Percentiles rank a stretch among this genome's conserved stretches.
phyloP scores from a whole-genome alignment of 2,113 vertebrate species.

The Erinaceus europaeus region DNA sequence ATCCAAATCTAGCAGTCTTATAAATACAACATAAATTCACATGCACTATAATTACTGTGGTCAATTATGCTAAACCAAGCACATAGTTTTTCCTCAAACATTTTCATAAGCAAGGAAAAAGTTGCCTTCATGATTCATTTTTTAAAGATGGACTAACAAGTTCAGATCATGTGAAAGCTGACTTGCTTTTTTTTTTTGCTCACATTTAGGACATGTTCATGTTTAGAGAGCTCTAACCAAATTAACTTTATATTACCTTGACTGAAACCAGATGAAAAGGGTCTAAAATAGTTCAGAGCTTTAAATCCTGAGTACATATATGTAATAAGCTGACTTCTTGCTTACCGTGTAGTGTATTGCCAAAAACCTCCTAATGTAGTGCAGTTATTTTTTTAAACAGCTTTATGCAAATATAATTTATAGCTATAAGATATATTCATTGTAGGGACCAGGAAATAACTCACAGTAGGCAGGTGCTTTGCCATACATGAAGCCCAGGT shows the following conservation, averaged over 20 bases:
- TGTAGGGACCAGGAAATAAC: too few species aligned
- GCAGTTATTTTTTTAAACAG: not conserved
- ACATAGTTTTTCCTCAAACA: constrained; percentile 75
- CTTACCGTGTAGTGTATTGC: not conserved
- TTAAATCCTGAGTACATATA: not conserved
- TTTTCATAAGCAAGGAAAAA: constrained; percentile 65
- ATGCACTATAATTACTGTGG: constrained; percentile 73
- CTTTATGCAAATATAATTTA: not conserved
- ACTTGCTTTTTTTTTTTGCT: not conserved
- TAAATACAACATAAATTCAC: constrained; percentile 76
- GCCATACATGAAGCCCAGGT: too few species aligned
- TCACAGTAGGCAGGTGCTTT: too few species aligned
- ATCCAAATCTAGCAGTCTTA: constrained; percentile 67
- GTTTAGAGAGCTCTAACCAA: not conserved
- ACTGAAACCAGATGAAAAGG: not conserved
- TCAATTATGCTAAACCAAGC: constrained; percentile 76
- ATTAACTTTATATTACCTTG: constrained; percentile 21
- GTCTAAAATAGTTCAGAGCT: not conserved
- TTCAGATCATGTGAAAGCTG: constrained; percentile 55
- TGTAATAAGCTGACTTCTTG: not conserved
- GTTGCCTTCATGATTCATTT: constrained; percentile 48
- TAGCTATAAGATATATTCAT: too few species aligned
- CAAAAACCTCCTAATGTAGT: not conserved
- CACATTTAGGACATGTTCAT: constrained; percentile 2
- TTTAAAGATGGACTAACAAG: constrained; percentile 44